Conservation (phyloP, 2,888 invertebrate species). For the Drosophila putrida region DNA sequence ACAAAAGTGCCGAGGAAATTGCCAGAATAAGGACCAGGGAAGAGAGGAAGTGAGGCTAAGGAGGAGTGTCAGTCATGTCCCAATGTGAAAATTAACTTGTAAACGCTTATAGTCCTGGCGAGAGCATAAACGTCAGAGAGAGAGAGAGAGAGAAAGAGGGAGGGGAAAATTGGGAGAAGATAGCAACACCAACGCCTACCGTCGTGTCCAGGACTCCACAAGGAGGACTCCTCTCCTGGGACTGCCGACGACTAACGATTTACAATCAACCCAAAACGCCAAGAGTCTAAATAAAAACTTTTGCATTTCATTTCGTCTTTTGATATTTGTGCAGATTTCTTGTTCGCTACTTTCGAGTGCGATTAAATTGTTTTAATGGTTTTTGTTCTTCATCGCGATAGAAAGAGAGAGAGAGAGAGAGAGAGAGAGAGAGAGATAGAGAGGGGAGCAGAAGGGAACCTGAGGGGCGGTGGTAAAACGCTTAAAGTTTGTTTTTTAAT, state of each 20-base stretch:
- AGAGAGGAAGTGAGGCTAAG: neutral
- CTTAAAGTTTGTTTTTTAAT: constrained; percentile 75
- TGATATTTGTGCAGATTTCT: constrained; percentile 73
- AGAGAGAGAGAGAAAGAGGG: too few species aligned
- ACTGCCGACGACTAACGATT: constrained; percentile 81
- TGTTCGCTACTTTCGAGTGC: constrained; percentile 81
- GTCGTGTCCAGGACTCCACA: constrained; percentile 22
- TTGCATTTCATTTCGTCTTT: constrained; percentile 79
- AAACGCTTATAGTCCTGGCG: constrained; percentile 58
- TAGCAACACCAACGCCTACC: constrained; percentile 24
- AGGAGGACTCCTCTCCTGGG: constrained; percentile 53
- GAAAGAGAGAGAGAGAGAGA: too few species aligned
- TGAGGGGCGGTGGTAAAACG: constrained; percentile 30
- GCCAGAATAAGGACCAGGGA: constrained; percentile 21
- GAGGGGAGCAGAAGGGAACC: neutral
- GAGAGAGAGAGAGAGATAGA: too few species aligned
- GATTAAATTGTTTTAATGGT: constrained; percentile 86
- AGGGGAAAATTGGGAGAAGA: constrained; percentile 1
- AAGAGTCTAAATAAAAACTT: constrained; percentile 76
- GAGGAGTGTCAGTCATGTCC: constrained; percentile 68
- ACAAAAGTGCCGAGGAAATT: constrained; percentile 73
- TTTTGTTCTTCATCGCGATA: constrained; percentile 65
- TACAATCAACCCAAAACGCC: constrained; percentile 79
- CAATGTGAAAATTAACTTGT: constrained; percentile 83
- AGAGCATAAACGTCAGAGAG: neutral